Evolutionary conservation across 1,140 invertebrate species (phyloP).

Genomic region (Gerris buenoi): DNA sequence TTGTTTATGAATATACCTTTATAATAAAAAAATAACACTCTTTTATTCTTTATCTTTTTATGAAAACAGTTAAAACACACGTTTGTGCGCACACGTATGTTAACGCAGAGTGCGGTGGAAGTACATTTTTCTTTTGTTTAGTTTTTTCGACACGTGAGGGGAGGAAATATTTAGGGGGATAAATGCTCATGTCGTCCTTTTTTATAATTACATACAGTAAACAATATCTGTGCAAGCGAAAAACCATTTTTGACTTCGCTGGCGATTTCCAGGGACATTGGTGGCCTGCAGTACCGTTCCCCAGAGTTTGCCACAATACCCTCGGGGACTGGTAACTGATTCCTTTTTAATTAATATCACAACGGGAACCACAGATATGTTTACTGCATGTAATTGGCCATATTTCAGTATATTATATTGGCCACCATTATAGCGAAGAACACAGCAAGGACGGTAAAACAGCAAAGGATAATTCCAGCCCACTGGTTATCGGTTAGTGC

Average conservation of each 20-base stretch:
- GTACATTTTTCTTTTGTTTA: background rate
- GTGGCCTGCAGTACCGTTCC: background rate
- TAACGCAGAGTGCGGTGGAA: background rate
- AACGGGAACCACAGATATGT: background rate
- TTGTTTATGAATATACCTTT: too few species aligned
- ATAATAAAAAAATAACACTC: background rate
- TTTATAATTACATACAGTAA: background rate
- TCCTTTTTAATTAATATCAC: background rate
- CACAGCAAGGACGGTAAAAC: constrained; percentile 45
- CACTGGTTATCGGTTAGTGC: constrained; percentile 45
- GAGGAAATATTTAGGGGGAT: background rate
- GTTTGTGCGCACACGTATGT: background rate
- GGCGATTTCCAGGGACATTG: too few species aligned
- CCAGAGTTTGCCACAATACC: background rate
- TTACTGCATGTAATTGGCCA: background rate
- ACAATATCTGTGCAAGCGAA: background rate
- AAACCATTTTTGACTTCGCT: too few species aligned
- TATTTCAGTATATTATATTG: constrained; percentile 17
- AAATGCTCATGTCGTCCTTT: background rate
- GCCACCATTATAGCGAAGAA: constrained; percentile 42
- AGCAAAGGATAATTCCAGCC: constrained; percentile 43
- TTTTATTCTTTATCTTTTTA: background rate
- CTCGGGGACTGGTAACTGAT: too few species aligned
- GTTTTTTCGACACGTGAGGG: background rate
- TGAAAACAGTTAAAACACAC: background rate